A percentile compares a stretch with the other conserved stretches of the same genome.
phyloP scores from a whole-genome alignment of 2,113 vertebrate genomes.

The Seriola dumerili region DNA sequence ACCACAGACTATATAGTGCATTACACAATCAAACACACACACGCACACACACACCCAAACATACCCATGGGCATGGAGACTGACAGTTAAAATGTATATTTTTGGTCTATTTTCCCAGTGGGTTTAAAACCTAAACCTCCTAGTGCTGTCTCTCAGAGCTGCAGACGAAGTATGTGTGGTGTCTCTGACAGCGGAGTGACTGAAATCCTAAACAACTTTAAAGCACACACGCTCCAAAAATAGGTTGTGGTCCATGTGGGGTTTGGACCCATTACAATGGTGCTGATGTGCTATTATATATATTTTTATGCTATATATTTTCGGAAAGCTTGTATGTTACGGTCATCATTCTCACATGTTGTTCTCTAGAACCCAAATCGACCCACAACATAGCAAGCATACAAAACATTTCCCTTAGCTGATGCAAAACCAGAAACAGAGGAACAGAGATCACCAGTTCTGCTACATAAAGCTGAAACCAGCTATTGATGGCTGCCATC shows the following conservation, averaged over 20 bases:
- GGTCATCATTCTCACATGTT: conserved; percentile 19
- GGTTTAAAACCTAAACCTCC: conserved; percentile 53
- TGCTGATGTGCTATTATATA: conserved; percentile 9
- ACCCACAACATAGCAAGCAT: neutral
- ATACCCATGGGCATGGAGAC: conserved; percentile 23
- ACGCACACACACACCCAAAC: conserved; percentile 31
- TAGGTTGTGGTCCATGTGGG: conserved; percentile 44
- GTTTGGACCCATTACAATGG: conserved; percentile 40
- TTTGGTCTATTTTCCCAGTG: conserved; percentile 39
- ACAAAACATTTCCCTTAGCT: neutral
- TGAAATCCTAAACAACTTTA: conserved; percentile 43
- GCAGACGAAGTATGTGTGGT: conserved; percentile 10
- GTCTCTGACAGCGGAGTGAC: conserved; percentile 38
- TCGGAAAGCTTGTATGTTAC: conserved; percentile 34
- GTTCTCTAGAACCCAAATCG: conserved; percentile 14
- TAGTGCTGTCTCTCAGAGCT: conserved; percentile 44
- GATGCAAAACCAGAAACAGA: neutral
- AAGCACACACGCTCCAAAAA: conserved; percentile 34
- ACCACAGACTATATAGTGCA: conserved; percentile 46
- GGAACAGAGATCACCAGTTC: neutral
- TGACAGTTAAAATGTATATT: conserved; percentile 50
- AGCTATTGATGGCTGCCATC: neutral
- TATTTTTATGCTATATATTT: conserved; percentile 29
- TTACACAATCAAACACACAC: conserved; percentile 17
- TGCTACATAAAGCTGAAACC: conserved; percentile 10